Evolutionary conservation across 2,113 vertebrate species (phyloP).

Genomic region (Coreoperca whiteheadi): DNA sequence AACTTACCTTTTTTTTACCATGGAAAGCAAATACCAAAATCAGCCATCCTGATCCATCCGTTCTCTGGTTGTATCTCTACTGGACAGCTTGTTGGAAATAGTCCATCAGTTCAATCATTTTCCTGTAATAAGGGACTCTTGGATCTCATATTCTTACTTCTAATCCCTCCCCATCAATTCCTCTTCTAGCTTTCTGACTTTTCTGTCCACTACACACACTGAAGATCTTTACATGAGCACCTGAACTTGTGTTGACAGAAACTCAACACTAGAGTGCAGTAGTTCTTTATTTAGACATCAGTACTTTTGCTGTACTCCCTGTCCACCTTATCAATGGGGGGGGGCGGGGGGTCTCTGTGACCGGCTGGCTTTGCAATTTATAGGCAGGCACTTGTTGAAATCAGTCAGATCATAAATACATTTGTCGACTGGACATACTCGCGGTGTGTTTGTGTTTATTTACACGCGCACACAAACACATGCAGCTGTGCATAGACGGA

Average conservation of each 20-base stretch:
- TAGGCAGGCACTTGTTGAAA: not conserved
- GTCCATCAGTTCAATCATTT: not conserved
- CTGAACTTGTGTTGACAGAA: constrained; percentile 40
- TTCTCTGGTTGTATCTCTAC: not conserved
- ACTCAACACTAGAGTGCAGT: constrained; percentile 77
- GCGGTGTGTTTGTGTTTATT: not conserved
- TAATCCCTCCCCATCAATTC: not conserved
- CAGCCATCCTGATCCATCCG: not conserved
- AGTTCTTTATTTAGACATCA: constrained; percentile 16
- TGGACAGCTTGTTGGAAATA: not conserved
- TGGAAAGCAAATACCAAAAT: not conserved
- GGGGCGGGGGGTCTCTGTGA: not conserved
- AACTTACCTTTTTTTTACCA: not conserved
- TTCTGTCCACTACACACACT: not conserved
- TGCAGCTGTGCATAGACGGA: not conserved
- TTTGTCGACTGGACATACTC: not conserved
- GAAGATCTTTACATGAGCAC: not conserved
- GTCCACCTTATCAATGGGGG: not conserved
- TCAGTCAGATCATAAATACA: not conserved
- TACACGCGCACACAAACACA: not conserved
- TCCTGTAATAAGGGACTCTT: not conserved
- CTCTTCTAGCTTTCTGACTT: not conserved
- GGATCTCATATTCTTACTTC: not conserved
- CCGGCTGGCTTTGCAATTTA: constrained; percentile 5
- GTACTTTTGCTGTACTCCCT: not conserved